Evolutionary conservation across 2,113 vertebrate genomes (phyloP).

Genomic region (Rafetus swinhoei): DNA sequence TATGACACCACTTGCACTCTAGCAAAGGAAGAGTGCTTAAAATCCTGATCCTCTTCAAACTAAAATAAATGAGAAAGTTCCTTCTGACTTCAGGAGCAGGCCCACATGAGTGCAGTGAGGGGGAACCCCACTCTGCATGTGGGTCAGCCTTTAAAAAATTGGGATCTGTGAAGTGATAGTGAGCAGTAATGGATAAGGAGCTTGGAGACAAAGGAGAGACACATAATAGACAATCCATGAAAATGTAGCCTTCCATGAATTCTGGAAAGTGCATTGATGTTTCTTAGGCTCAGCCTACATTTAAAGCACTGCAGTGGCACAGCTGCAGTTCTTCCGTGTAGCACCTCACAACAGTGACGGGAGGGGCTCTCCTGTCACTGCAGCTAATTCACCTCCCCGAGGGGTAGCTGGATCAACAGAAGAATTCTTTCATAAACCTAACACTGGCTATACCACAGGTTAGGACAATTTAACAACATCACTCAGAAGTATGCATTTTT

Average conservation of each 20-base stretch:
- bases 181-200: neutral
- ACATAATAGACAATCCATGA: neutral
- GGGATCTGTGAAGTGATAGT: neutral
- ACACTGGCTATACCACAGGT: neutral
- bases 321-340: neutral
- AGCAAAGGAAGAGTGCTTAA: neutral
- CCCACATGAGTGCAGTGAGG: neutral
- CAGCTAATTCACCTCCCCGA: neutral
- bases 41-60: neutral
- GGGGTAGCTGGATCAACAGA: neutral
- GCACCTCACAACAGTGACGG: neutral
- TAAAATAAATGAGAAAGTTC: neutral
- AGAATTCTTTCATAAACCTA: neutral
- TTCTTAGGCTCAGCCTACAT: neutral
- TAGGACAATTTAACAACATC: neutral
- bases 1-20: neutral
- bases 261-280: neutral
- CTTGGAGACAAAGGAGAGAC: neutral
- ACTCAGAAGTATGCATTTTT: neutral
- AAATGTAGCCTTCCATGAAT: neutral
- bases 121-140: neutral
- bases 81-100: neutral
- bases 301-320: neutral
- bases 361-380: too few relatives aligned
- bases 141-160: neutral